Percentiles rank a stretch among this genome's conserved stretches.
These are phyloP conservation scores for Tetragnatha montana DNA, from an alignment of 2,888 invertebrate genomes.

Conservation along the genomic window DNA sequence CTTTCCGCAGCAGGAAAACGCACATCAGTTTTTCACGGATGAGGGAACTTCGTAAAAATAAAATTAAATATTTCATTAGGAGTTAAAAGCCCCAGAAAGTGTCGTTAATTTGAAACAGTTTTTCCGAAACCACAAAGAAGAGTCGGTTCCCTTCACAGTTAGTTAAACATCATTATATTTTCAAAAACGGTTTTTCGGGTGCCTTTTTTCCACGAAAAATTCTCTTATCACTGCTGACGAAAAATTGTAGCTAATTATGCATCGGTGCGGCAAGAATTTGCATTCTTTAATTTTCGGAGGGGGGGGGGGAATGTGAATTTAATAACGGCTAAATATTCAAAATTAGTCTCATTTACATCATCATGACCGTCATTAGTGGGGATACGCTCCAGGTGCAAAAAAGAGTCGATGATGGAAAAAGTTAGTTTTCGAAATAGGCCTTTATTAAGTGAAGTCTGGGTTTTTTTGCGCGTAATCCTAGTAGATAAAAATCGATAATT, in stretches of 20 bases:
- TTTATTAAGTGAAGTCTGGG: not conserved
- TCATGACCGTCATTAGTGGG: not conserved
- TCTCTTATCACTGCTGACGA: not conserved
- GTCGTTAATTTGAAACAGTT: not conserved
- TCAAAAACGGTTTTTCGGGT: not conserved
- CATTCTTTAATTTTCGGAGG: not conserved
- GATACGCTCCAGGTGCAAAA: not conserved
- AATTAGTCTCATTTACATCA: not conserved
- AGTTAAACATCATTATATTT: slow-evolving; percentile 1
- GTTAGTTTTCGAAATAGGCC: not conserved
- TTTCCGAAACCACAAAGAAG: slow-evolving; percentile 1
- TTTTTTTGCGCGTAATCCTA: not conserved
- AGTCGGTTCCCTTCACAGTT: not conserved
- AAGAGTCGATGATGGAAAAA: not conserved
- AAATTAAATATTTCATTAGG: not conserved
- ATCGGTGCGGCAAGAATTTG: not conserved
- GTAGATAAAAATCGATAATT: not conserved
- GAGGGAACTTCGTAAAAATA: not conserved
- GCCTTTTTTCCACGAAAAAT: not conserved
- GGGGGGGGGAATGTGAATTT: not conserved
- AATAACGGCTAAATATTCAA: slow-evolving; percentile 1
- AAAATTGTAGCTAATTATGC: not conserved
- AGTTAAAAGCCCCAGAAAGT: not conserved
- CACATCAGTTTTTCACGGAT: not conserved
- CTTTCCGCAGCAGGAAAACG: not conserved